Conservation (phyloP, 2,113 vertebrate species). For the Vulpes lagopus region DNA sequence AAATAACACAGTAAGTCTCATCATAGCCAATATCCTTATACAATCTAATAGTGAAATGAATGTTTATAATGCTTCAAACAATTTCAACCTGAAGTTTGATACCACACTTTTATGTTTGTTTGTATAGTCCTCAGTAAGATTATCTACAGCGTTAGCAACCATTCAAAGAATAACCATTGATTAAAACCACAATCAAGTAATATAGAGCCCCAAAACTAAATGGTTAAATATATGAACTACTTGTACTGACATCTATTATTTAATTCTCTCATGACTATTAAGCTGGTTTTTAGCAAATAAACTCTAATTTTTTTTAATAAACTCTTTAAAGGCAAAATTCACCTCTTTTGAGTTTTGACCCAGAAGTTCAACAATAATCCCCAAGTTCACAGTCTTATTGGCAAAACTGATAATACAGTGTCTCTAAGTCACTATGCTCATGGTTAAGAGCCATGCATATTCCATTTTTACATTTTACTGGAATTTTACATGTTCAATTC, state of each 20-base stretch:
- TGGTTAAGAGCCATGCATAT: conserved; percentile 92
- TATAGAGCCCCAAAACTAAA: conserved; percentile 81
- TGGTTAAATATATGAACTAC: conserved; percentile 84
- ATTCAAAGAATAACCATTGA: conserved; percentile 85
- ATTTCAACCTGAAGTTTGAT: conserved; percentile 82
- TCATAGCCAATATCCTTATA: conserved; percentile 86
- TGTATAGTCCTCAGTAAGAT: conserved; percentile 86
- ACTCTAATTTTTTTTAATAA: conserved; percentile 66
- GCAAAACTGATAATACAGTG: conserved; percentile 92
- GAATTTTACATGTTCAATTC: conserved; percentile 97
- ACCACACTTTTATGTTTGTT: conserved; percentile 81
- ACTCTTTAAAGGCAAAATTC: conserved; percentile 90
- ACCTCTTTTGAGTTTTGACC: conserved; percentile 93
- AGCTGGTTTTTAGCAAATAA: conserved; percentile 86
- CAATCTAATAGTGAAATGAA: conserved; percentile 86
- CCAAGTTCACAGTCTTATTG: conserved; percentile 90
- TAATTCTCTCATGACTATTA: conserved; percentile 78
- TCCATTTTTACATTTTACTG: conserved; percentile 94
- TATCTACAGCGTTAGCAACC: conserved; percentile 84
- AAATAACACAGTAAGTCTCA: conserved; percentile 79
- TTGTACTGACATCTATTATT: conserved; percentile 82
- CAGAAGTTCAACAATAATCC: conserved; percentile 91
- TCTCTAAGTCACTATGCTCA: conserved; percentile 94
- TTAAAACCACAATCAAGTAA: conserved; percentile 82
- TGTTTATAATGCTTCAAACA: conserved; percentile 82